phyloP scores from a whole-genome alignment of 2,113 vertebrate species.

The Setophaga coronata region DNA sequence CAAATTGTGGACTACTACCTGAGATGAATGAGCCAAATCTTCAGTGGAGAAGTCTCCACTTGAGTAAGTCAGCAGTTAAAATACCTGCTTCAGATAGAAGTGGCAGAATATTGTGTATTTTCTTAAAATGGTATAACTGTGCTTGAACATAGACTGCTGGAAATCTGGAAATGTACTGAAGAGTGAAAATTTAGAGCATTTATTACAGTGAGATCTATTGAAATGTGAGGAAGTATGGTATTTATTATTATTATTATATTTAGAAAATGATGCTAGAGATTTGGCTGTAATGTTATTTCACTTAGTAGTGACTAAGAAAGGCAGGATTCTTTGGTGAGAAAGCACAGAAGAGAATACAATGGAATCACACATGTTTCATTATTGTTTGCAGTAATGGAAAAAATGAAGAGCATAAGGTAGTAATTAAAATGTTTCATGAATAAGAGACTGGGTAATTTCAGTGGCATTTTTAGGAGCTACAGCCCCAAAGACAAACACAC shows the following conservation, averaged over 20 bases:
- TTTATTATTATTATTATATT: not conserved
- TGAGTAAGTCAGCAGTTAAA: not conserved
- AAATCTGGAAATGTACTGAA: not conserved
- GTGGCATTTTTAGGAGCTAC: not conserved
- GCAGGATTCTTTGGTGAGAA: not conserved
- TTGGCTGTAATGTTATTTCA: not conserved
- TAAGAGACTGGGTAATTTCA: not conserved
- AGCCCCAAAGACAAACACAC: not conserved
- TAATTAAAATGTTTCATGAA: constrained; percentile 38
- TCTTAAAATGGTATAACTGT: not conserved
- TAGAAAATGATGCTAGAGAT: not conserved
- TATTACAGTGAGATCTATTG: not conserved
- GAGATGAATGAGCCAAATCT: not conserved
- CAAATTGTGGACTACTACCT: not conserved
- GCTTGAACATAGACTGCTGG: not conserved
- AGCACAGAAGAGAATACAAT: not conserved
- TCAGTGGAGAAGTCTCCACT: not conserved
- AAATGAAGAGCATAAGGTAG: not conserved
- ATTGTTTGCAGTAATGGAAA: not conserved
- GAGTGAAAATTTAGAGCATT: not conserved
- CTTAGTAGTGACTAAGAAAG: not conserved
- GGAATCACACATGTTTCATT: not conserved
- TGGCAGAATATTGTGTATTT: not conserved
- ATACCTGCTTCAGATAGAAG: not conserved
- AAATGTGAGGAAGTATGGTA: not conserved